phyloP scores from a whole-genome alignment of 2,113 vertebrate genomes.

The Phoenicopterus ruber region DNA sequence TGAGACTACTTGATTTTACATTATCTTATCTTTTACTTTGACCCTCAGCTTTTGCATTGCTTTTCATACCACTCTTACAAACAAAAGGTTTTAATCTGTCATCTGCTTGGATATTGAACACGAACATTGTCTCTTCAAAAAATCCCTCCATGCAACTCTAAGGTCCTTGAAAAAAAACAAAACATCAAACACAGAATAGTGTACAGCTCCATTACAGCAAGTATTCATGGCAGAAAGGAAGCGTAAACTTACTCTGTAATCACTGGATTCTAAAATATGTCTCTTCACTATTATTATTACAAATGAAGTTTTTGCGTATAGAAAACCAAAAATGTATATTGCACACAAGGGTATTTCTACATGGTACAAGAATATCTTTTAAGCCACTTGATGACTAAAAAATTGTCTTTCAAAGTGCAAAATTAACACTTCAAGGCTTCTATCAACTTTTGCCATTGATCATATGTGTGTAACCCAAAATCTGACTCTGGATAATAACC shows the following conservation, averaged over 20 bases:
- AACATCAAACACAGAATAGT: background rate
- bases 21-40: background rate
- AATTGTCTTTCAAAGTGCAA: background rate
- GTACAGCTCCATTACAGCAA: background rate
- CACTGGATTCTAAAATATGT: background rate
- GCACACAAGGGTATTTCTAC: background rate
- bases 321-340: background rate
- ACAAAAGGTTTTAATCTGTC: background rate
- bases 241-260: background rate
- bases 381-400: background rate
- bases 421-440: background rate
- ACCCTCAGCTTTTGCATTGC: background rate
- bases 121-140: background rate
- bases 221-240: background rate
- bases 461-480: background rate
- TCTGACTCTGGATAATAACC: background rate
- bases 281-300: background rate
- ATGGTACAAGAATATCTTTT: background rate
- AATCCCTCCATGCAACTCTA: background rate
- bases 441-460: background rate
- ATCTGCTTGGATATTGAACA: background rate
- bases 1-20: background rate
- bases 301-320: background rate
- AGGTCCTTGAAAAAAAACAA: background rate
- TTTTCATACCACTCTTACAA: background rate